Evolutionary conservation across 2,888 invertebrate species (phyloP).

Genomic region (Sepiola atlantica): DNA sequence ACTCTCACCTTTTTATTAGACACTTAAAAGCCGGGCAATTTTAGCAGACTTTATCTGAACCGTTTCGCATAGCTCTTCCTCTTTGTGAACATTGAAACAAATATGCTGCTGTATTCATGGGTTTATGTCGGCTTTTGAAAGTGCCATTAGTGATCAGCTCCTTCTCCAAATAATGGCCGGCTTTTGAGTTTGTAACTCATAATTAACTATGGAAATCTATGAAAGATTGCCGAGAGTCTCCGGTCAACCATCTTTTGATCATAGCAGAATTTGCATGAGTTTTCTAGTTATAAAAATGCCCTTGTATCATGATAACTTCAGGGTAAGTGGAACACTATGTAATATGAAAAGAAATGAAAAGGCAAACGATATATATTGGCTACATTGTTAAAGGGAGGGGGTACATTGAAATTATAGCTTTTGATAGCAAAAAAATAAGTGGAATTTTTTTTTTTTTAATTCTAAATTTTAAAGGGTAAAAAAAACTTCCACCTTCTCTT

Average conservation of each 20-base stretch:
- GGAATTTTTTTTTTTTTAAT: not conserved
- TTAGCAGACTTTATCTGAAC: constrained; percentile 9
- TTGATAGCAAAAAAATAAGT: not conserved
- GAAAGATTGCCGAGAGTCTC: not conserved
- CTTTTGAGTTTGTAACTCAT: constrained; percentile 32
- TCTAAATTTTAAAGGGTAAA: not conserved
- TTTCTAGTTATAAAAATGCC: constrained; percentile 32
- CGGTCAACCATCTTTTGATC: not conserved
- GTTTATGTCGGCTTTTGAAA: not conserved
- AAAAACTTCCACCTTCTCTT: not conserved
- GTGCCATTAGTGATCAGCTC: not conserved
- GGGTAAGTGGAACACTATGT: not conserved
- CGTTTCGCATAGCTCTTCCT: not conserved
- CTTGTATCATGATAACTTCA: not conserved
- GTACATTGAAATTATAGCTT: constrained; percentile 13
- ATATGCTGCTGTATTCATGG: not conserved
- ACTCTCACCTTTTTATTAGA: constrained; percentile 5
- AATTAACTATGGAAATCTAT: constrained; percentile 10
- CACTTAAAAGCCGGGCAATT: not conserved
- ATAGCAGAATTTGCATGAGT: constrained; percentile 8
- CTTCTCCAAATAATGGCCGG: constrained; percentile 9
- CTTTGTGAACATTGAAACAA: constrained; percentile 9
- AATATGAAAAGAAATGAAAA: not conserved
- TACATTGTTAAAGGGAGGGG: not conserved
- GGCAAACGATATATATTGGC: not conserved